A percentile compares a stretch with the other conserved stretches of the same genome.
phyloP scores from a whole-genome alignment of 2,888 invertebrate species.

The Thymelicus lineola region DNA sequence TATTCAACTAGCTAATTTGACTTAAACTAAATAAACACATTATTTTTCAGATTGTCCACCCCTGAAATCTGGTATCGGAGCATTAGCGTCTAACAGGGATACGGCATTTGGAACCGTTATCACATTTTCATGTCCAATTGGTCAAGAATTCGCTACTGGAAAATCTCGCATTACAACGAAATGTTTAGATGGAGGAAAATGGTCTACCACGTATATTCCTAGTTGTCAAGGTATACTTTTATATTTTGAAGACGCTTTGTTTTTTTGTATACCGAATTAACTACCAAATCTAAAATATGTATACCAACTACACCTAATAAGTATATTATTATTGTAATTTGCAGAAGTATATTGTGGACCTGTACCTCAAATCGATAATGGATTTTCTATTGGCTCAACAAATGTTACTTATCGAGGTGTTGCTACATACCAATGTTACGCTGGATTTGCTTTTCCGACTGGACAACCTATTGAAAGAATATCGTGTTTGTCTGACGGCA shows the following conservation, averaged over 20 bases:
- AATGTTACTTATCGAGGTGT: constrained; percentile 97
- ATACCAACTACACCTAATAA: background rate
- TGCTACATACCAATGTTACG: constrained; percentile 98
- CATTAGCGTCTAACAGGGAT: constrained; percentile 95
- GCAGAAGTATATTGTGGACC: constrained; percentile 97
- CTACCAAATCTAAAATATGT: background rate
- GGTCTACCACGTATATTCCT: constrained; percentile 96
- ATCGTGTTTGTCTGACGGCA: constrained; percentile 94
- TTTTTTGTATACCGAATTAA: background rate
- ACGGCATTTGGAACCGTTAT: constrained; percentile 96
- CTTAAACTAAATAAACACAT: constrained; percentile 9
- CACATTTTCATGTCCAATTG: constrained; percentile 96
- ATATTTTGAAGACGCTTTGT: background rate
- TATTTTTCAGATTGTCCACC: constrained; percentile 91
- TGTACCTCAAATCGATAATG: constrained; percentile 98
- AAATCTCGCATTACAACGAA: constrained; percentile 93
- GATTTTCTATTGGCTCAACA: constrained; percentile 97
- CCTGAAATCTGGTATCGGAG: constrained; percentile 93
- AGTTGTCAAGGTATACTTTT: constrained; percentile 91
- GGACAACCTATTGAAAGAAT: constrained; percentile 95
- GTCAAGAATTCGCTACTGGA: constrained; percentile 97
- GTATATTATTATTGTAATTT: constrained; percentile 45
- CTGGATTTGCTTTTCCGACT: constrained; percentile 97
- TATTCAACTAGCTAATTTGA: too few relatives aligned
- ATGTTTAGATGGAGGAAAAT: constrained; percentile 95